phyloP scores from a whole-genome alignment of 2,888 invertebrate genomes.

The Pristionchus arcanus region DNA sequence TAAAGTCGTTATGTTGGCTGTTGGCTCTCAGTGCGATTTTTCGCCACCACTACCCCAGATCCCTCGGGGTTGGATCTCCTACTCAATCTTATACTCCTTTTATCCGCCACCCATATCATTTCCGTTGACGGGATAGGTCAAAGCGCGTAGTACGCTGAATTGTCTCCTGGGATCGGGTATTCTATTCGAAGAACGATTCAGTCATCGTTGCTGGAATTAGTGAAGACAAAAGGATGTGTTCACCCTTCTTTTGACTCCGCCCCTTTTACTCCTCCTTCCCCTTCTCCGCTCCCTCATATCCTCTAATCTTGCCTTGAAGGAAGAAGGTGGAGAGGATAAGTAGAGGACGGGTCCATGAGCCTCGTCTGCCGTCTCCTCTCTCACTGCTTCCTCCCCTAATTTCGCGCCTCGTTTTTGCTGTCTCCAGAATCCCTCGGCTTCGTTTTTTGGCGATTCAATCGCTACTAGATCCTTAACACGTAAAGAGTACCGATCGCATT shows the following conservation, averaged over 20 bases:
- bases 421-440: neutral
- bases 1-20: conserved; percentile 47
- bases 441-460: neutral
- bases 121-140: neutral
- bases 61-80: neutral
- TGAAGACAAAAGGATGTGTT: neutral
- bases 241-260: no score
- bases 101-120: neutral
- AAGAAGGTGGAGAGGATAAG: conserved; percentile 23
- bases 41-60: neutral
- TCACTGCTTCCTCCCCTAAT: neutral
- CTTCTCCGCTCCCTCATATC: neutral
- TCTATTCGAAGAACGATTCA: neutral
- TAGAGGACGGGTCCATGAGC: neutral
- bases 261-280: neutral
- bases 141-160: neutral
- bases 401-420: neutral
- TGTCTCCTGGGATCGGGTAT: neutral
- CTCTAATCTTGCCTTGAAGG: neutral
- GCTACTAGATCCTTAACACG: neutral
- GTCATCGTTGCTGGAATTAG: neutral
- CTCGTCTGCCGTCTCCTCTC: neutral
- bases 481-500: neutral
- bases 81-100: neutral
- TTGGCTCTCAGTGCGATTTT: neutral